Conservation (phyloP, 2,113 vertebrate species). For the Gobio gobio region DNA sequence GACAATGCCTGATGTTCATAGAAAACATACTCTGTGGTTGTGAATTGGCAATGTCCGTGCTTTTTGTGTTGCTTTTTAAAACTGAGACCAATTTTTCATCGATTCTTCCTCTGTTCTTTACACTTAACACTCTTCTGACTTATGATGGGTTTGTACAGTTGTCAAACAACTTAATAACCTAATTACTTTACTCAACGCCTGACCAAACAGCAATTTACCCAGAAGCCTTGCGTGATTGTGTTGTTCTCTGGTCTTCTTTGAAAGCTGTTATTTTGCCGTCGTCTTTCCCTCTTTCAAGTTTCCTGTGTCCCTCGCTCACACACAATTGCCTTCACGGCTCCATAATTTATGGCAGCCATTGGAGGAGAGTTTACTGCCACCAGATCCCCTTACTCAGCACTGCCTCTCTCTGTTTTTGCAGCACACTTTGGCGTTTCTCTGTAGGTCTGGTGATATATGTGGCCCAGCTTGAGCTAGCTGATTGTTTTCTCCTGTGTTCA, state of each 20-base stretch:
- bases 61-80: conserved; percentile 12
- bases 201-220: conserved; percentile 45
- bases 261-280: conserved; percentile 33
- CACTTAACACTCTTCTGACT: conserved; percentile 55
- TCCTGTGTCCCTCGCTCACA: background rate
- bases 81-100: background rate
- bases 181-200: conserved; percentile 48
- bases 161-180: conserved; percentile 46
- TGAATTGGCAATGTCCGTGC: background rate
- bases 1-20: background rate
- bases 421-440: conserved; percentile 51
- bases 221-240: background rate
- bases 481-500: conserved; percentile 40
- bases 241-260: conserved; percentile 40
- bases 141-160: conserved; percentile 43
- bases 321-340: conserved; percentile 46
- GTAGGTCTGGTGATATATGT: conserved; percentile 53
- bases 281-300: conserved; percentile 9
- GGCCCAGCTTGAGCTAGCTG: conserved; percentile 20
- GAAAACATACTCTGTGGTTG: background rate
- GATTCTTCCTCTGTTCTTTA: background rate
- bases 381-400: conserved; percentile 63
- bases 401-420: background rate
- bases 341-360: conserved; percentile 63
- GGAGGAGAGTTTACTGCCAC: conserved; percentile 56